These are phyloP conservation scores for Hypsibius dujardini DNA, from an alignment of 1,140 invertebrate species.

Conservation along the genomic window DNA sequence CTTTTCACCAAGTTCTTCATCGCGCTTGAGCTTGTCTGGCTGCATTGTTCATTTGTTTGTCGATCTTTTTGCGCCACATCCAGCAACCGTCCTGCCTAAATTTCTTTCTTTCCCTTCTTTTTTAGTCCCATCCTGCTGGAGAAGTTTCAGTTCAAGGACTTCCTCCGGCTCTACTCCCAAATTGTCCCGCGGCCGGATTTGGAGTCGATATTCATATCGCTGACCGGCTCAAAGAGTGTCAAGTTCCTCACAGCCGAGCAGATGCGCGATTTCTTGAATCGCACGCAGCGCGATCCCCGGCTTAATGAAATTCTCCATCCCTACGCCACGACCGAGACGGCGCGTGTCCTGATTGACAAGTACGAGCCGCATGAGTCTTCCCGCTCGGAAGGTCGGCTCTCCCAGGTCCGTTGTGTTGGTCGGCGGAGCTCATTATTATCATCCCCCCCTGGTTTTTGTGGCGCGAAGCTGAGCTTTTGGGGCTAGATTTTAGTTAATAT, in stretches of 20 bases:
- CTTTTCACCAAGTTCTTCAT: too few relatives aligned
- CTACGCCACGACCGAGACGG: constrained; percentile 63
- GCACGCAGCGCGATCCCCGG: constrained; percentile 78
- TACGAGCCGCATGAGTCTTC: constrained; percentile 55
- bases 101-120: too few relatives aligned
- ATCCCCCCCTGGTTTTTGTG: too few relatives aligned
- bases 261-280: constrained; percentile 84
- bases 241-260: constrained; percentile 66
- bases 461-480: too few relatives aligned
- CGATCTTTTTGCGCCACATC: too few relatives aligned
- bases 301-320: constrained; percentile 93
- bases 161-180: constrained; percentile 46
- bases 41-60: too few relatives aligned
- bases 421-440: too few relatives aligned
- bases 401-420: background rate
- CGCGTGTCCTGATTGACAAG: constrained; percentile 67
- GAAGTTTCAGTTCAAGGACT: constrained; percentile 78
- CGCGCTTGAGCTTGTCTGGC: too few relatives aligned
- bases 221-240: constrained; percentile 45
- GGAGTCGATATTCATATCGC: constrained; percentile 32
- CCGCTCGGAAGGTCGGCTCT: background rate
- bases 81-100: too few relatives aligned
- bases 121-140: constrained; percentile 53
- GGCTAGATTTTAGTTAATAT: background rate
- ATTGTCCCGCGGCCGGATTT: constrained; percentile 14